Base-by-base conservation (phyloP, 1,140 invertebrate genomes). In the Aphaenogaster floridana region DNA sequence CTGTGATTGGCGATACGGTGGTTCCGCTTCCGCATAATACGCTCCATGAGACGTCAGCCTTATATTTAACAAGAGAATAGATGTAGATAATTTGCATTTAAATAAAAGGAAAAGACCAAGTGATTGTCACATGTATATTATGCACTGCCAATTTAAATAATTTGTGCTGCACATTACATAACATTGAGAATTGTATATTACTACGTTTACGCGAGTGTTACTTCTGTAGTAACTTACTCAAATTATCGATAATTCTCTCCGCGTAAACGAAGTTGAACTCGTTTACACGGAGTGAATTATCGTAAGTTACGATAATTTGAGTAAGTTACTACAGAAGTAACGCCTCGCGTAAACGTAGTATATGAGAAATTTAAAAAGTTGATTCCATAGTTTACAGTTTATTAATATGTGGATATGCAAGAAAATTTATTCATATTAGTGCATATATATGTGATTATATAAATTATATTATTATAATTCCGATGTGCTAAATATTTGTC, bases 81-180 rank as follows among this genome's bases (percentile, higher is more conserved):
- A 69, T 52, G 1, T 84, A 52, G 2, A 79, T 66, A 45, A 59
- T 42, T 68, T 1, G 21, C 15, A 21, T 28, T 79, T 68, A 11
- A 69, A 68, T 42, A 69, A 45, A 34, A 34, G 6, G 0, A 8
- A 17, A 71, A 57, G 42, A 71, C 3, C n/a, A 42, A 28, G 48
- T 34, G 21, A 71, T 59, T 11, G 57, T 39, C 28, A 52, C 6
- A 66, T 64, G 39, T 69, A 28, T 39, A 42, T 81, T 57, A 8
- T 42, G 50, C 64, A 71, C 64, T 81, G 79, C 48, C 64, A 71
- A 59, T 57, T 81, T n/a, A 54, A 66, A 80, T 54, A 39, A 69
- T 71, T 45, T 71, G 5, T 21, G 5, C 52, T 81, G 50, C 50
- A 42, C n/a, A 42, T 80, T 63, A 59, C 21, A 28, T 13, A 76